Conservation (phyloP, 2,797 vertebrate species). For the Gambelia wislizenii region DNA sequence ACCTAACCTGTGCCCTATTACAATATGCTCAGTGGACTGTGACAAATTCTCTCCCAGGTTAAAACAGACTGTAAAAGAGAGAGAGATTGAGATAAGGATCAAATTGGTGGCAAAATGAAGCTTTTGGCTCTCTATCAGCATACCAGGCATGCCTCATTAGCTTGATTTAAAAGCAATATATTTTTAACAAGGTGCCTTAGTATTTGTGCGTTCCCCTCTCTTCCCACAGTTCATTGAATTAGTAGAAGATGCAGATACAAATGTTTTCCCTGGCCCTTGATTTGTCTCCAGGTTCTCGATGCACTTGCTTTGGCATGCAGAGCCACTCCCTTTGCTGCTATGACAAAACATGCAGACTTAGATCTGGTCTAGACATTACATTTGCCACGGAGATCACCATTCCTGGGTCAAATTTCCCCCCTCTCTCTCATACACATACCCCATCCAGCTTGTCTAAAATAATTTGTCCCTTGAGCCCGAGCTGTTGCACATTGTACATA, state of each 20-base stretch:
- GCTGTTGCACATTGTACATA: neutral
- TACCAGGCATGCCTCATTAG: slow-evolving; percentile 72
- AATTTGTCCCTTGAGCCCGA: neutral
- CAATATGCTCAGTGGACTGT: slow-evolving; percentile 64
- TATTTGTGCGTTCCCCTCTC: slow-evolving; percentile 27
- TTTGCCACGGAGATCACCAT: neutral
- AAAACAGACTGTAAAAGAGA: slow-evolving; percentile 38
- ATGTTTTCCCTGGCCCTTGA: slow-evolving; percentile 25
- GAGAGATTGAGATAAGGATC: slow-evolving; percentile 51
- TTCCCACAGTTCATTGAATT: neutral
- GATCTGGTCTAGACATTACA: neutral
- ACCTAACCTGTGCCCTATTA: slow-evolving; percentile 44
- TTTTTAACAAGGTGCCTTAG: slow-evolving; percentile 59
- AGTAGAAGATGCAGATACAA: slow-evolving; percentile 36
- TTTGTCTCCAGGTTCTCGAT: neutral
- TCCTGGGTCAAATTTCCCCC: neutral
- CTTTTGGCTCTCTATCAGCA: slow-evolving; percentile 68
- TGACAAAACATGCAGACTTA: neutral
- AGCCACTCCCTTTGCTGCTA: neutral
- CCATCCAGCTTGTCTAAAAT: neutral
- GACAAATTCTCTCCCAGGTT: slow-evolving; percentile 69
- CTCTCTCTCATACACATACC: too few relatives aligned
- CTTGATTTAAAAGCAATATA: slow-evolving; percentile 68
- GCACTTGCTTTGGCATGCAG: fast-evolving
- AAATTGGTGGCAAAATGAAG: slow-evolving; percentile 55